A percentile compares a stretch with the other conserved stretches of the same genome.
Conservation (phyloP, 2,797 vertebrate species). For the Phylloscopus collybita region DNA sequence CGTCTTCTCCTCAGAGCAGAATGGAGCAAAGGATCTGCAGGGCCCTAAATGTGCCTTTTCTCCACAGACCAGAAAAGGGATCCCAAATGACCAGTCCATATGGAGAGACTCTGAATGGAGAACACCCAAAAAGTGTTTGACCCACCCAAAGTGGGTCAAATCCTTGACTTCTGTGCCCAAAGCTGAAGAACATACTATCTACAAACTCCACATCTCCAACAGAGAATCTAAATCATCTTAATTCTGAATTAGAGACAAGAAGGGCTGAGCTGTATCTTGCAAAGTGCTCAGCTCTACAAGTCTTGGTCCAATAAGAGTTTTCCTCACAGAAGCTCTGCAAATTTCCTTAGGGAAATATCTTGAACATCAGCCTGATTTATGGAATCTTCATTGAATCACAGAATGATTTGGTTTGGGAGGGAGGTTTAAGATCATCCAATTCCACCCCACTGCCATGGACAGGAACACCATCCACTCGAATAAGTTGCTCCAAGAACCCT, state of each 20-base stretch:
- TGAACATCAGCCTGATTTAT: background rate
- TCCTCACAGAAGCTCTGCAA: background rate
- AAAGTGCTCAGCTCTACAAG: accelerated
- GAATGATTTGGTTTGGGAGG: background rate
- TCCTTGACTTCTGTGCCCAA: background rate
- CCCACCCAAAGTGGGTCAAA: background rate
- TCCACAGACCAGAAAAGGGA: background rate
- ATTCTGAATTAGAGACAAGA: background rate
- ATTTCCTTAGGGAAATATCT: background rate
- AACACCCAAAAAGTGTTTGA: background rate
- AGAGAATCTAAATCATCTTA: background rate
- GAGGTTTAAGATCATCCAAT: background rate
- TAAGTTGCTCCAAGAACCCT: background rate
- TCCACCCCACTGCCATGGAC: background rate
- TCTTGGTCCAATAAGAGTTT: background rate
- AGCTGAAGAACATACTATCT: background rate
- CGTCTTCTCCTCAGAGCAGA: background rate
- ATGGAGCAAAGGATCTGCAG: background rate
- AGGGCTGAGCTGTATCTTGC: background rate
- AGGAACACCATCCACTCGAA: background rate
- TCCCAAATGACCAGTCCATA: background rate
- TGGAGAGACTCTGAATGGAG: background rate
- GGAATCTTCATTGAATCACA: background rate
- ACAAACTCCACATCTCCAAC: background rate
- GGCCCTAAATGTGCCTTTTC: background rate